Conservation (phyloP, 2,888 invertebrate species). For the Dioctria linearis region DNA sequence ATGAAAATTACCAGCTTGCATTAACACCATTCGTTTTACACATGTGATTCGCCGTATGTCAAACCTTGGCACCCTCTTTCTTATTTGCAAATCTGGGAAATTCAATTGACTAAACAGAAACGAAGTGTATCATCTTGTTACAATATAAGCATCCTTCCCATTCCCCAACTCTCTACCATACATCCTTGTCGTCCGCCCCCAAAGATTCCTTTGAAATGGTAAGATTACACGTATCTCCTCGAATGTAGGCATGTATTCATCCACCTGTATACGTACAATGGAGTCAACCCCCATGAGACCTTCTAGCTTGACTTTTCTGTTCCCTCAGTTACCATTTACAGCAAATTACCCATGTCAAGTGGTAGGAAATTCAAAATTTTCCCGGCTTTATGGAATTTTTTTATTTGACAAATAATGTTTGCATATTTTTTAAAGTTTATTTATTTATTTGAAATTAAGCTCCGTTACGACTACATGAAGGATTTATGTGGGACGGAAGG, state of each 20-base stretch:
- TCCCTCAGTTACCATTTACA: slow-evolving; percentile 32
- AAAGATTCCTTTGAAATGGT: background rate
- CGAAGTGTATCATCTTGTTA: slow-evolving; percentile 46
- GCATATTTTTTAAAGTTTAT: slow-evolving; percentile 19
- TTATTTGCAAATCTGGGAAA: slow-evolving; percentile 45
- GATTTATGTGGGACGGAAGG: no score
- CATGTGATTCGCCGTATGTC: slow-evolving; percentile 26
- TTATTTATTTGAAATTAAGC: slow-evolving; percentile 16
- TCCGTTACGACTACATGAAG: no score
- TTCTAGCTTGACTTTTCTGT: background rate
- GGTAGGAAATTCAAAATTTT: slow-evolving; percentile 38
- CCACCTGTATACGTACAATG: slow-evolving; percentile 5
- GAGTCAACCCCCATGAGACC: slow-evolving; percentile 4
- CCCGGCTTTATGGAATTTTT: slow-evolving; percentile 33
- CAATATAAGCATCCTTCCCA: slow-evolving; percentile 19
- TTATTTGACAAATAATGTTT: slow-evolving; percentile 39
- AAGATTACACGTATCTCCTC: slow-evolving; percentile 20
- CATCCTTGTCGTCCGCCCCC: slow-evolving; percentile 7
- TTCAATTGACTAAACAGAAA: slow-evolving; percentile 45
- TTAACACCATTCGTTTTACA: background rate
- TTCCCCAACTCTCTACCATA: slow-evolving; percentile 1
- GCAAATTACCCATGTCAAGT: slow-evolving; percentile 45
- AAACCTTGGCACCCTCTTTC: slow-evolving; percentile 32
- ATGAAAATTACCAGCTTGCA: background rate
- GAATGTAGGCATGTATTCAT: slow-evolving; percentile 12